Evolutionary conservation across 2,888 invertebrate genomes (phyloP).

Genomic region (Drosophila histrio): DNA sequence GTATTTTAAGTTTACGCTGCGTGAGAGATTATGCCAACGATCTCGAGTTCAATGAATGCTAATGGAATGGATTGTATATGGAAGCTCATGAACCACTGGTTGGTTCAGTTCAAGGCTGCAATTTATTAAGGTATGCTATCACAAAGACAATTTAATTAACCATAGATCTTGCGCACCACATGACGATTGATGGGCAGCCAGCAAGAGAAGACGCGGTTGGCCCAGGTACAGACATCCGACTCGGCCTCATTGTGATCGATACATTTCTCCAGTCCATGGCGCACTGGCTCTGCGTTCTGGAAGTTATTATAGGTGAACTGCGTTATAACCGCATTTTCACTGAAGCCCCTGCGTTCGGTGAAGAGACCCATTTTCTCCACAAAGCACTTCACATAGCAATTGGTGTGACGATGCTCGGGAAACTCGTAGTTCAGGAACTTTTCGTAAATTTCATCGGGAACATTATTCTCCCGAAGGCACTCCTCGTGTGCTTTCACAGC

Average conservation of each 20-base stretch:
- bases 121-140: conserved; percentile 32
- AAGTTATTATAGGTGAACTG: conserved; percentile 76
- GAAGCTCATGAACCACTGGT: neutral
- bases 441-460: conserved; percentile 81
- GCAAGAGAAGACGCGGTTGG: conserved; percentile 81
- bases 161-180: conserved; percentile 73
- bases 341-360: conserved; percentile 73
- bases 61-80: conserved; percentile 1
- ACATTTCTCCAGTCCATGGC: conserved; percentile 81
- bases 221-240: conserved; percentile 80
- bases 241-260: conserved; percentile 82
- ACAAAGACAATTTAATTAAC: conserved; percentile 33
- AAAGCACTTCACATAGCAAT: conserved; percentile 82
- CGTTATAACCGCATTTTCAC: conserved; percentile 71
- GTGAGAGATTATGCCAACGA: conserved; percentile 48
- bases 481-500: conserved; percentile 77
- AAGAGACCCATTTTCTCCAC: conserved; percentile 82
- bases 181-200: conserved; percentile 81
- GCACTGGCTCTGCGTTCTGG: conserved; percentile 65
- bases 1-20: too few species aligned
- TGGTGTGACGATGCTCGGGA: conserved; percentile 79
- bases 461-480: conserved; percentile 70
- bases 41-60: conserved; percentile 63
- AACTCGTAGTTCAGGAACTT: conserved; percentile 80
- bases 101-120: conserved; percentile 8